A percentile compares a stretch with the other conserved stretches of the same genome.
Conservation (phyloP, 1,140 invertebrate genomes). For the Scaptomyza graminum region DNA sequence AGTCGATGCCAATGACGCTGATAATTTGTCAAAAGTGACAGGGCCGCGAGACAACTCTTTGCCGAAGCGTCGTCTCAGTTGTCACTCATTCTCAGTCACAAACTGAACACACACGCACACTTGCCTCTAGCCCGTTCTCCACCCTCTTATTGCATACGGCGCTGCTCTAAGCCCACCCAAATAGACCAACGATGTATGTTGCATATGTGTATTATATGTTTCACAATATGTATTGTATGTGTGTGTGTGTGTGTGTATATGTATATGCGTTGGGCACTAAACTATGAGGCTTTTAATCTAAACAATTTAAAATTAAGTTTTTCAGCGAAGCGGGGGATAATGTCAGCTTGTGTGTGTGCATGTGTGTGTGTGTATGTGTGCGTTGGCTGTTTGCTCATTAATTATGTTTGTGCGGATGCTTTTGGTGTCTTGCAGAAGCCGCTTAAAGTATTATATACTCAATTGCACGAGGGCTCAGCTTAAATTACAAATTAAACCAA, state of each 20-base stretch:
- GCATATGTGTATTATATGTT: not conserved
- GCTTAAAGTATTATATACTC: constrained; percentile 19
- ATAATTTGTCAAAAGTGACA: constrained; percentile 81
- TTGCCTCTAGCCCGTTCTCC: not conserved
- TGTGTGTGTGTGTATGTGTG: constrained; percentile 12
- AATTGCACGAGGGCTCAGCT: not conserved
- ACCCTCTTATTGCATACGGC: not conserved
- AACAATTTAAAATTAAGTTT: constrained; percentile 76
- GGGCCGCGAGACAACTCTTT: constrained; percentile 31
- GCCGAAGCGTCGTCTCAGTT: constrained; percentile 38
- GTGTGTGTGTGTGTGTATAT: constrained; percentile 13
- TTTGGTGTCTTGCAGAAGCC: constrained; percentile 23
- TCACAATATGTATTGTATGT: not conserved
- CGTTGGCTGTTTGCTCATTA: constrained; percentile 60
- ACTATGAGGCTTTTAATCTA: constrained; percentile 74
- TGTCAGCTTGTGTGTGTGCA: constrained; percentile 8
- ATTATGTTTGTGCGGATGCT: constrained; percentile 60
- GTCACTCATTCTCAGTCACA: constrained; percentile 61
- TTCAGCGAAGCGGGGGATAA: constrained; percentile 20
- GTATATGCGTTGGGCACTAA: constrained; percentile 39
- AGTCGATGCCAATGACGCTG: constrained; percentile 77
- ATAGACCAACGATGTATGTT: constrained; percentile 28
- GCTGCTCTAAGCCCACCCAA: constrained; percentile 2
- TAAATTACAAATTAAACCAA: not conserved
- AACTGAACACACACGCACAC: constrained; percentile 7